Percentiles rank a stretch among this genome's conserved stretches.
These are phyloP conservation scores for Eupleurogrammus muticus DNA, from an alignment of 2,797 vertebrate genomes.

Conservation along the genomic window DNA sequence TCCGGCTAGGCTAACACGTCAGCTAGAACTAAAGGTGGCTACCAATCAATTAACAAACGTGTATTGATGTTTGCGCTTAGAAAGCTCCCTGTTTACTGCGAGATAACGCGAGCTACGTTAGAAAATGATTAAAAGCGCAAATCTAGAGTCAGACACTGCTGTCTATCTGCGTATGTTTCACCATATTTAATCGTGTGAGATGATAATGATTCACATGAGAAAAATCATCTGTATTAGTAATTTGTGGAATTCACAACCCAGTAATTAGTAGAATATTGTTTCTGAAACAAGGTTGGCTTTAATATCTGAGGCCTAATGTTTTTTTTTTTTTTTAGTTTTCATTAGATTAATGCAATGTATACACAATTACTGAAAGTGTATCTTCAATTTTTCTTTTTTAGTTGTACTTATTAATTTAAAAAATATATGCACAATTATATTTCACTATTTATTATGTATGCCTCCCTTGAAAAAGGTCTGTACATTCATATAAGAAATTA, in stretches of 20 bases:
- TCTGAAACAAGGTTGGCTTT: background rate
- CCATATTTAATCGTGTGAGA: background rate
- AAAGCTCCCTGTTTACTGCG: background rate
- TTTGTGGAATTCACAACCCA: background rate
- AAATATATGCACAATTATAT: too few relatives aligned
- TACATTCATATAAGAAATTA: too few relatives aligned
- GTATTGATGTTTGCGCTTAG: background rate
- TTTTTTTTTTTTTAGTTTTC: background rate
- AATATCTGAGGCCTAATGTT: background rate
- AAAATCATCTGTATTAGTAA: background rate
- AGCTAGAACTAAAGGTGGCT: constrained; percentile 63
- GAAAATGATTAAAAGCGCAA: background rate
- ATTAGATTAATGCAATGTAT: too few relatives aligned
- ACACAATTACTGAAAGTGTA: too few relatives aligned
- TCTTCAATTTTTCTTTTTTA: too few relatives aligned
- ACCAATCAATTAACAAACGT: constrained; percentile 8
- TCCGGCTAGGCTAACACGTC: constrained; percentile 64
- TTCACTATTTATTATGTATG: too few relatives aligned
- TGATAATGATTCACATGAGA: accelerated
- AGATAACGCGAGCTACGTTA: background rate
- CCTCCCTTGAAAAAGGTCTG: too few relatives aligned
- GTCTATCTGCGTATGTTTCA: background rate
- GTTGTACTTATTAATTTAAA: too few relatives aligned
- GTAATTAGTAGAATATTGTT: background rate
- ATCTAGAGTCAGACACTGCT: too few relatives aligned